Evolutionary conservation across 2,797 vertebrate species (phyloP).

Genomic region (Gallinago stenura): DNA sequence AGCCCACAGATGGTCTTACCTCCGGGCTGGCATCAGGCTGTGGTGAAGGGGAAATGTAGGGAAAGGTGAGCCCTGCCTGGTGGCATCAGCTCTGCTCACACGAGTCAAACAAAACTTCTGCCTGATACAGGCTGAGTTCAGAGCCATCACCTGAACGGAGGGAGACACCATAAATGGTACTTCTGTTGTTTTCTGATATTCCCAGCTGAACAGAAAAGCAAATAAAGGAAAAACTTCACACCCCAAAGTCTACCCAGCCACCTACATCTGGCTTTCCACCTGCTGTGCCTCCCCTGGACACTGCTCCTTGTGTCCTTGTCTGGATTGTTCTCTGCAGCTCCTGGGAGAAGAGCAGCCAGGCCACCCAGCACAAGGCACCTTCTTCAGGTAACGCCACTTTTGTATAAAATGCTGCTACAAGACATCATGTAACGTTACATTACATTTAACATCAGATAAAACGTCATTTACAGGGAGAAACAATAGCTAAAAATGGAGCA

Average conservation of each 20-base stretch:
- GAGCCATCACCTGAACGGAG: neutral
- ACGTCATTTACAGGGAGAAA: fast-evolving
- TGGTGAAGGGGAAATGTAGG: neutral
- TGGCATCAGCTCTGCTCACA: neutral
- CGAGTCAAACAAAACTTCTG: neutral
- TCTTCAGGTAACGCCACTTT: neutral
- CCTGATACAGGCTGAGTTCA: neutral
- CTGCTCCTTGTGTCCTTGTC: neutral
- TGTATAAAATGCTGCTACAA: neutral
- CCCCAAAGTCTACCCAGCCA: neutral
- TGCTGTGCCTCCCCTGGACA: neutral
- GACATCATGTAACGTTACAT: no score
- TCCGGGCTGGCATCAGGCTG: neutral
- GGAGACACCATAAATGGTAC: neutral
- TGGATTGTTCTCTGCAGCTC: neutral
- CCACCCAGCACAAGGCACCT: neutral
- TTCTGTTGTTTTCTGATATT: neutral
- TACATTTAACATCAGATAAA: neutral
- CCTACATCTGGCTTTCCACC: neutral
- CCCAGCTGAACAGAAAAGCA: neutral
- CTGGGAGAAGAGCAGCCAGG: neutral
- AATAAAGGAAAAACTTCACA: neutral
- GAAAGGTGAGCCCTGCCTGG: neutral
- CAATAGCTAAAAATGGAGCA: neutral
- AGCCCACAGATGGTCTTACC: neutral